Conservation (phyloP, 2,113 vertebrate genomes). For the human (Homo sapiens) region DNA sequence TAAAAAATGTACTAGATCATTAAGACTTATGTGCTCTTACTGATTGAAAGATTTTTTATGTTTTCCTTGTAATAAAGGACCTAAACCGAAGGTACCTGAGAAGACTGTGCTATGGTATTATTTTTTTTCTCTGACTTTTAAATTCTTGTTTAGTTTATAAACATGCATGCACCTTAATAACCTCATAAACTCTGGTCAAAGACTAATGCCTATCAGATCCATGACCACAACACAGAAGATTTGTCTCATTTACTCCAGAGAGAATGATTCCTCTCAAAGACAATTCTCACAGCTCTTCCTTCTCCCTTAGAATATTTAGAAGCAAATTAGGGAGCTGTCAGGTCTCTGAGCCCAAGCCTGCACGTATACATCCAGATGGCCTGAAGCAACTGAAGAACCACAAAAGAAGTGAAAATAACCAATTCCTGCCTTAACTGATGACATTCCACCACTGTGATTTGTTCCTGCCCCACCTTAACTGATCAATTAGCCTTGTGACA, state of each 20-base stretch:
- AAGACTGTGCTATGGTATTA: background rate
- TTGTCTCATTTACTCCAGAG: background rate
- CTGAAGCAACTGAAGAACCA: too few relatives aligned
- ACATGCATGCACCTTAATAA: background rate
- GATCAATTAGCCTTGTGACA: too few relatives aligned
- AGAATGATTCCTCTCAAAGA: background rate
- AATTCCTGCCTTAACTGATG: too few relatives aligned
- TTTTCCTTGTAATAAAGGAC: slow-evolving; percentile 56
- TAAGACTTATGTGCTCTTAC: background rate
- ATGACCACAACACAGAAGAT: background rate
- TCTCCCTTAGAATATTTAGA: background rate
- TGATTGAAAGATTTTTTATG: background rate
- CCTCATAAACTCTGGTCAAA: background rate
- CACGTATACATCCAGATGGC: too few relatives aligned
- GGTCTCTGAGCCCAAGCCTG: too few relatives aligned
- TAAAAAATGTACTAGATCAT: background rate
- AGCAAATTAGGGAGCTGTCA: background rate
- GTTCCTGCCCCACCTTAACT: too few relatives aligned
- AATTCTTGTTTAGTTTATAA: background rate
- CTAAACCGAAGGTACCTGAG: background rate
- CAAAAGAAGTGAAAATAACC: too few relatives aligned
- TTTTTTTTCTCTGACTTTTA: background rate
- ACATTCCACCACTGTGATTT: too few relatives aligned
- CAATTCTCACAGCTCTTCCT: background rate
- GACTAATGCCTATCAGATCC: background rate